phyloP scores from a whole-genome alignment of 2,113 vertebrate genomes.

The Oxygymnocypris stewartii region DNA sequence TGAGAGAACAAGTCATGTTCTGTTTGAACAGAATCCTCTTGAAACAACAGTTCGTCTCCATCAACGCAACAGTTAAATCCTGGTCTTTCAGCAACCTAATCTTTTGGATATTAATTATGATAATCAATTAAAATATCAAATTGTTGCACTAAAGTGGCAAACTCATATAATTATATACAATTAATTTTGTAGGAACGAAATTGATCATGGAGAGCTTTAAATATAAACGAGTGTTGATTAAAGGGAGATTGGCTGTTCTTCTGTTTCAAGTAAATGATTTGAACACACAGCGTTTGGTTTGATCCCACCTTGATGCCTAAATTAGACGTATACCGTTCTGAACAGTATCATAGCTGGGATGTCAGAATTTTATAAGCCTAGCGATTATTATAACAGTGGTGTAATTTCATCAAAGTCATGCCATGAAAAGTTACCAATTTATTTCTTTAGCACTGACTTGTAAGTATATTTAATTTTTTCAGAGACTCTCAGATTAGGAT shows the following conservation, averaged over 20 bases:
- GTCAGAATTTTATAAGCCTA: not conserved
- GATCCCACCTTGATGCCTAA: conserved; percentile 16
- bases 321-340: not conserved
- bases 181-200: not conserved
- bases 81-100: not conserved
- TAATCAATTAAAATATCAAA: conserved; percentile 7
- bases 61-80: not conserved
- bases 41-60: not conserved
- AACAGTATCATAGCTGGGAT: not conserved
- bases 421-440: not conserved
- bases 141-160: not conserved
- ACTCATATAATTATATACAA: not conserved
- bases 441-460: not conserved
- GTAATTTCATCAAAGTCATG: not conserved
- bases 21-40: not conserved
- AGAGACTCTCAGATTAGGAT: not conserved
- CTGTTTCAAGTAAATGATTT: conserved; percentile 18
- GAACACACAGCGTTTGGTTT: not conserved
- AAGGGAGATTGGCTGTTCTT: not conserved
- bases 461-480: not conserved
- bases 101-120: conserved; percentile 11
- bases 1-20: not conserved
- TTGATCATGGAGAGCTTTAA: not conserved
- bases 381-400: conserved; percentile 10
- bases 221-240: not conserved